These are phyloP conservation scores for Pituophis catenifer DNA, from an alignment of 2,113 vertebrate genomes.

Conservation along the genomic window DNA sequence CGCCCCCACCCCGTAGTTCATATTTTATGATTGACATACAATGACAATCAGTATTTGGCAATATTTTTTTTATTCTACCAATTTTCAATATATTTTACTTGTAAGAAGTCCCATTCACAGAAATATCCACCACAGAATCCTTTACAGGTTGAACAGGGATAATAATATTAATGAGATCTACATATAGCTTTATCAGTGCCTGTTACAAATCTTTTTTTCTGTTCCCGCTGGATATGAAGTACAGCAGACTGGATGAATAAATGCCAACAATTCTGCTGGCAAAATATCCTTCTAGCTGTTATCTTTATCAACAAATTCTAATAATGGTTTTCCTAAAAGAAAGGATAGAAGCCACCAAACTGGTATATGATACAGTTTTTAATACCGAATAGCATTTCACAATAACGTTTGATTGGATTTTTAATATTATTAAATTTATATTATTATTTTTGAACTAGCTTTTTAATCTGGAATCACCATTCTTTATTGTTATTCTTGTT, in stretches of 20 bases:
- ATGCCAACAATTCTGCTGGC: not conserved
- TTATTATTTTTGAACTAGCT: not conserved
- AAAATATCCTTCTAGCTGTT: not conserved
- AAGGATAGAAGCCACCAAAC: not conserved
- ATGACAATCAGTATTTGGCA: not conserved
- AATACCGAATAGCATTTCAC: not conserved
- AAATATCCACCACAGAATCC: not conserved
- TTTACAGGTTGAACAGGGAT: not conserved
- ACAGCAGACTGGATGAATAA: not conserved
- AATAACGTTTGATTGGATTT: not conserved
- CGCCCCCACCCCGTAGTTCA: no score
- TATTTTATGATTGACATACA: not conserved
- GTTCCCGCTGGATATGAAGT: not conserved
- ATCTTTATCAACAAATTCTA: not conserved
- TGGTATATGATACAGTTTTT: not conserved
- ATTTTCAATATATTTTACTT: not conserved
- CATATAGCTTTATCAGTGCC: not conserved
- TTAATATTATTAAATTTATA: not conserved
- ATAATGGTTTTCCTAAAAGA: not conserved
- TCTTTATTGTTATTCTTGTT: not conserved
- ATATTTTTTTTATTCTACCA: not conserved
- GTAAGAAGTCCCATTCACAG: not conserved
- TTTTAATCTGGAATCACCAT: not conserved
- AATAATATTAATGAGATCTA: not conserved
- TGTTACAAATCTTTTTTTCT: not conserved